Percentiles rank a stretch among this genome's conserved stretches.
phyloP scores from a whole-genome alignment of 2,113 vertebrate genomes.

The Oophaga pumilio region DNA sequence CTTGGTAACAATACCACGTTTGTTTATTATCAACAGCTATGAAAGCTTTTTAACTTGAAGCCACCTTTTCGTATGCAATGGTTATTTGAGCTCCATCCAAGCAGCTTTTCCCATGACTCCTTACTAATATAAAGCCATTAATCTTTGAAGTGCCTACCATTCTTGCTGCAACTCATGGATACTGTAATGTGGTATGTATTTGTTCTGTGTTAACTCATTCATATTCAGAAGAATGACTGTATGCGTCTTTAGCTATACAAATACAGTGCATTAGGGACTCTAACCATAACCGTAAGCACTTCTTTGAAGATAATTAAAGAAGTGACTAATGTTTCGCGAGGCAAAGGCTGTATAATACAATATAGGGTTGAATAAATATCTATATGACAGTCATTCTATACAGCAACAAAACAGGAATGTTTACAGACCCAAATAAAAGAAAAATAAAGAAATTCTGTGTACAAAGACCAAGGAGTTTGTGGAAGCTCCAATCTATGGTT shows the following conservation, averaged over 20 bases:
- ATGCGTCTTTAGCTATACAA: slow-evolving; percentile 27
- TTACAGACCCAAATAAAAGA: background rate
- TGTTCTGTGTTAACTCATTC: slow-evolving; percentile 31
- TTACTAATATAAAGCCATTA: slow-evolving; percentile 48
- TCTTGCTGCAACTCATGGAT: slow-evolving; percentile 35
- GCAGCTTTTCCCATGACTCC: slow-evolving; percentile 42
- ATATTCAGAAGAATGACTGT: slow-evolving; percentile 16
- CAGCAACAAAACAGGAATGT: slow-evolving; percentile 13
- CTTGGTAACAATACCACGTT: slow-evolving; percentile 6
- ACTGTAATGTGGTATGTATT: slow-evolving; percentile 49
- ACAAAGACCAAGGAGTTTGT: background rate
- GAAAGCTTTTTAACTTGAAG: slow-evolving; percentile 30
- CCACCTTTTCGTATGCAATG: slow-evolving; percentile 39
- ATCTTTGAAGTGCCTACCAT: slow-evolving; percentile 33
- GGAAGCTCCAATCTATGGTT: background rate
- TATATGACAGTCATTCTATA: slow-evolving; percentile 34
- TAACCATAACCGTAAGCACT: background rate
- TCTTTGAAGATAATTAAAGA: slow-evolving; percentile 37
- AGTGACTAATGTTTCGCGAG: slow-evolving; percentile 39
- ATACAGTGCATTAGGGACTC: slow-evolving; percentile 6
- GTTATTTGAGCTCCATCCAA: slow-evolving; percentile 39
- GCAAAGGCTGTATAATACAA: slow-evolving; percentile 30
- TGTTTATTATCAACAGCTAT: slow-evolving; percentile 39
- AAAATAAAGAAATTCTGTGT: background rate
- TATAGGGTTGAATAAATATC: slow-evolving; percentile 14